These are phyloP conservation scores for Limenitis arthemis DNA, from an alignment of 2,888 invertebrate genomes.

Conservation along the genomic window DNA sequence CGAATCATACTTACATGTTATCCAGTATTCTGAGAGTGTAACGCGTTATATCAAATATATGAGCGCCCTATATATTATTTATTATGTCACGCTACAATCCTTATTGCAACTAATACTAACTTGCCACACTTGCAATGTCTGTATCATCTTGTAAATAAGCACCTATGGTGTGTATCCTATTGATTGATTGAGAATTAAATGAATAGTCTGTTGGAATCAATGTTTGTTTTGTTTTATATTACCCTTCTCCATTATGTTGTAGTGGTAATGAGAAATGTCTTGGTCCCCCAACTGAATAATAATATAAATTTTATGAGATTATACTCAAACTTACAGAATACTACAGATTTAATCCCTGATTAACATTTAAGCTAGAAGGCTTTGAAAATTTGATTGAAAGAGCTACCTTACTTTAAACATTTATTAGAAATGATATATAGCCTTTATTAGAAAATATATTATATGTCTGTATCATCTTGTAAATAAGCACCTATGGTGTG, in stretches of 20 bases:
- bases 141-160: slow-evolving; percentile 64
- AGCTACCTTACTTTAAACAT: too few species aligned
- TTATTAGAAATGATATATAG: too few species aligned
- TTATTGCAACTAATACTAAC: slow-evolving; percentile 38
- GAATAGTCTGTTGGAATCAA: slow-evolving; percentile 66
- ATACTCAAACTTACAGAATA: too few species aligned
- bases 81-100: slow-evolving; percentile 39
- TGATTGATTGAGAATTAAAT: slow-evolving; percentile 65
- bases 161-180: slow-evolving; percentile 59
- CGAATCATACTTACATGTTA: slow-evolving; percentile 28
- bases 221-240: slow-evolving; percentile 28
- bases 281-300: too few species aligned
- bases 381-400: too few species aligned
- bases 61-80: slow-evolving; percentile 35
- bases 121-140: slow-evolving; percentile 31
- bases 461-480: slow-evolving; percentile 51
- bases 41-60: slow-evolving; percentile 34
- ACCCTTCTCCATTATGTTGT: slow-evolving; percentile 10
- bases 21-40: slow-evolving; percentile 51
- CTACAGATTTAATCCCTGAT: too few species aligned
- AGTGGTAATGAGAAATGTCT: neutral
- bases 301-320: too few species aligned
- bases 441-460: too few species aligned
- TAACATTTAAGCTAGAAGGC: too few species aligned
- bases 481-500: slow-evolving; percentile 66